Base-by-base conservation (phyloP, 1,140 invertebrate genomes). In the Trichonephila inaurata region DNA sequence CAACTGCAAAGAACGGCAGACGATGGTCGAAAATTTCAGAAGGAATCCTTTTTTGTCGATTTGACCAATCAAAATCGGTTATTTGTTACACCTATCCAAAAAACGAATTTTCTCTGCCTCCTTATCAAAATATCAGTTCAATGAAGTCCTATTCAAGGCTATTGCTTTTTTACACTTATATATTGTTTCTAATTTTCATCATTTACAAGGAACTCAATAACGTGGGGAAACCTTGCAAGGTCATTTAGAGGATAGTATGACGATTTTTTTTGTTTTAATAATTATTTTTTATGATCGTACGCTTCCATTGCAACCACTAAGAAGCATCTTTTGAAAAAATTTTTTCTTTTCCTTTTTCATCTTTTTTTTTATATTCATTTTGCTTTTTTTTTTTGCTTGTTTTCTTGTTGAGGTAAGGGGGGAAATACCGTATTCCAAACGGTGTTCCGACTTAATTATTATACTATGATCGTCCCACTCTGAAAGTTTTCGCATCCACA, bases 401-500 rank as follows among this genome's bases (percentile, higher is more conserved):
- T 10, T 61, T 61, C 21, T 87, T 62, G 19, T 87, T 62, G 19
- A 24, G 14, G 51, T 62, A 24, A 40, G 40, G 19, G 88, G 87
- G 61, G 88, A 64, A 89, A 89, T 77, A 77, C 88, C 64, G 19
- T 62, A 66, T 40, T 44, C 62, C 72, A 28, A 77, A 40, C 40
- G 21, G 81, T 66, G 62, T 21, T 18, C 28, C 87, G 69, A 24
- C 51, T 82, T 89, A 81, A 91, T 91, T 91, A 91, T 91, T 91
- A 91, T 91, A 91, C 89, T 81, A 40, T 58, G 89, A 60, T 58
- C 81, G 77, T 92, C 69, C 66, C 58, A 40, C 51, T 62, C 24
- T 58, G 24, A 28, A 24, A 21, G 66, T 16, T 61, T 51, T 81
- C 18, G 72, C 7, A 40, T 64, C 28, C 69, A 40, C 33, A 44